phyloP scores from a whole-genome alignment of 1,140 invertebrate species.

The Pentalonia nigronervosa region DNA sequence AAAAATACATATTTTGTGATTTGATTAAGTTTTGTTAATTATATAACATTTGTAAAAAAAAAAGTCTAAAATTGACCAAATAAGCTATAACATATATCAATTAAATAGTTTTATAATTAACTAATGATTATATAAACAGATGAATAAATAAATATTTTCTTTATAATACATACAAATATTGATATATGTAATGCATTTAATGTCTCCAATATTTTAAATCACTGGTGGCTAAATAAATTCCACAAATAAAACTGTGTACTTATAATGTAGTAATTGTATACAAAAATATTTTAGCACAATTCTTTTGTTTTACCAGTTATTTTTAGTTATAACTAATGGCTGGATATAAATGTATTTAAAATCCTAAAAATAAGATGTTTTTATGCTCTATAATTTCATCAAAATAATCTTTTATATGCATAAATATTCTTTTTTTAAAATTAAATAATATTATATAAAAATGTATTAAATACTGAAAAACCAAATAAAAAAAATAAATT shows the following conservation, averaged over 20 bases:
- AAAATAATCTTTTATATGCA: too few relatives aligned
- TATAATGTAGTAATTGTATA: not conserved
- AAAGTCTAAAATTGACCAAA: not conserved
- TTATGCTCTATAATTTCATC: too few relatives aligned
- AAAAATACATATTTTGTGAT: constrained; percentile 26
- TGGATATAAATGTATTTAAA: too few relatives aligned
- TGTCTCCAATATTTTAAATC: not conserved
- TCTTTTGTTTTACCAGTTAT: not conserved
- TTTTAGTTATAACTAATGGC: not conserved
- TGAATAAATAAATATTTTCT: not conserved
- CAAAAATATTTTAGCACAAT: not conserved
- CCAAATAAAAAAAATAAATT: too few relatives aligned
- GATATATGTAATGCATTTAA: not conserved
- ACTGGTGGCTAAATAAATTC: not conserved
- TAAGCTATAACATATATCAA: not conserved
- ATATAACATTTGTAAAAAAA: not conserved
- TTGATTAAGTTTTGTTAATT: not conserved
- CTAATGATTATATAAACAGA: not conserved
- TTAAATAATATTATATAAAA: too few relatives aligned
- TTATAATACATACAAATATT: not conserved
- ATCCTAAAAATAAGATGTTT: too few relatives aligned
- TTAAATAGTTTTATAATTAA: not conserved
- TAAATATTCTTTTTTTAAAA: too few relatives aligned
- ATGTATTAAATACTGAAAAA: too few relatives aligned
- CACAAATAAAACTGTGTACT: not conserved